Percentiles rank a stretch among this genome's conserved stretches.
Evolutionary conservation across 2,888 invertebrate species (phyloP).

Genomic region (Papilio gigon): DNA sequence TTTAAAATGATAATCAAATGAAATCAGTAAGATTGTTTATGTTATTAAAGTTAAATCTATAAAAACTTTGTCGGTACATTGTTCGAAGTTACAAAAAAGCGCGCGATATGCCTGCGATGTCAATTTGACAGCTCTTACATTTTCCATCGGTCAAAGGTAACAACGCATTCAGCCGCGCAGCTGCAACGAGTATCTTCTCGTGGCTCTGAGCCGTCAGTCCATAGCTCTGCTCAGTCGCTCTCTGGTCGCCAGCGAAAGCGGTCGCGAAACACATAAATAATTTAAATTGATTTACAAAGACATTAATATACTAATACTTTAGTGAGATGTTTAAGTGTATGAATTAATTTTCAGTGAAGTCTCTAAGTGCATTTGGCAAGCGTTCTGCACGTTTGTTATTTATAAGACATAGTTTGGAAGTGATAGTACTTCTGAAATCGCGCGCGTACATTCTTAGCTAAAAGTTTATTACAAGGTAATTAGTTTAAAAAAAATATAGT

Average conservation of each 20-base stretch:
- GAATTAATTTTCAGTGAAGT: conserved; percentile 45
- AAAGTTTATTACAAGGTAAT: conserved; percentile 6
- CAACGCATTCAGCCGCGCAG: conserved; percentile 48
- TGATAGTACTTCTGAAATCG: conserved; percentile 41
- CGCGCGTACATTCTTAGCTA: conserved; percentile 25
- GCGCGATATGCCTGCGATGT: conserved; percentile 44
- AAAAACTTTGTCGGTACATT: too few species aligned
- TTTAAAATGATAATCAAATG: not conserved
- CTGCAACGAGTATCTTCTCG: conserved; percentile 39
- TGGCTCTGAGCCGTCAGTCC: conserved; percentile 9
- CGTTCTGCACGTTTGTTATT: conserved; percentile 50
- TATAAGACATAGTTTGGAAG: conserved; percentile 46
- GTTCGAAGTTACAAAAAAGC: conserved; percentile 23
- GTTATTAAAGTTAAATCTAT: too few species aligned
- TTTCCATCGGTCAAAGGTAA: conserved; percentile 49
- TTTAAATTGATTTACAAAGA: conserved; percentile 13
- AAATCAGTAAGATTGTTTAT: not conserved
- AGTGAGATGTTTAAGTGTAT: conserved; percentile 25
- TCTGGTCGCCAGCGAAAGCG: conserved; percentile 27
- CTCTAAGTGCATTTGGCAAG: conserved; percentile 52
- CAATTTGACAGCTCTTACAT: conserved; percentile 50
- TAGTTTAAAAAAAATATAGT: not conserved
- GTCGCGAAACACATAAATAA: conserved; percentile 21
- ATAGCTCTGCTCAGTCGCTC: conserved; percentile 40
- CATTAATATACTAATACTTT: conserved; percentile 10